These are phyloP conservation scores for Sclerurus mexicanus DNA, from an alignment of 2,113 vertebrate genomes.

Conservation along the genomic window DNA sequence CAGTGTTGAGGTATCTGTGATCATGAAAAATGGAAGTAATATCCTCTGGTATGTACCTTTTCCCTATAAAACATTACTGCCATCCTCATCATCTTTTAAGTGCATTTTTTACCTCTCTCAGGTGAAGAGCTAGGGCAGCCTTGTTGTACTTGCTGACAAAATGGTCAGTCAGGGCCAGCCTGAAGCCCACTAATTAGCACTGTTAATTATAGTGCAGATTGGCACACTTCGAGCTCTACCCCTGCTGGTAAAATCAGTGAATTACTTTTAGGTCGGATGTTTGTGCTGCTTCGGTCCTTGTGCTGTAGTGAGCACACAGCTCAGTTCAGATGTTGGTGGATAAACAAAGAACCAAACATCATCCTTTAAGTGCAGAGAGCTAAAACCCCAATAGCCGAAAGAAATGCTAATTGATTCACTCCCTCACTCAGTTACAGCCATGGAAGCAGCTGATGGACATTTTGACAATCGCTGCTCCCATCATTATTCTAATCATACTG, in stretches of 20 bases:
- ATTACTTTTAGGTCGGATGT: not conserved
- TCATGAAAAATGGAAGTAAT: constrained; percentile 34
- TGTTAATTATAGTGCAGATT: not conserved
- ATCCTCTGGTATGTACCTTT: not conserved
- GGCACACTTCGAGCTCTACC: not conserved
- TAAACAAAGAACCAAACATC: not conserved
- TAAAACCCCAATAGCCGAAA: fast-evolving
- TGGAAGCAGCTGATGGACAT: not conserved
- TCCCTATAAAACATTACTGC: not conserved
- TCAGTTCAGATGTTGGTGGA: not conserved
- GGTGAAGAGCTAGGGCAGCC: not conserved
- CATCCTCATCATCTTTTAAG: not conserved
- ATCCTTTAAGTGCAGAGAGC: not conserved
- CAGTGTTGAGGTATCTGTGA: not conserved
- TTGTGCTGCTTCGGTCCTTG: not conserved
- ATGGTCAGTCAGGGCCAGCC: not conserved
- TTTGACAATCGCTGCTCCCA: not conserved
- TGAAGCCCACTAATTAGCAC: not conserved
- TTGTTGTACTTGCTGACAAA: not conserved
- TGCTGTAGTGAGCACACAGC: not conserved
- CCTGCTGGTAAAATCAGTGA: not conserved
- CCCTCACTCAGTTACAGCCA: not conserved
- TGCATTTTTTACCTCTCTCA: not conserved
- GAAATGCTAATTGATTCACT: not conserved
- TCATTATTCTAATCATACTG: not conserved